A percentile compares a stretch with the other conserved stretches of the same genome.
These are phyloP conservation scores for Agriotes lineatus DNA, from an alignment of 2,888 invertebrate genomes.

Conservation along the genomic window DNA sequence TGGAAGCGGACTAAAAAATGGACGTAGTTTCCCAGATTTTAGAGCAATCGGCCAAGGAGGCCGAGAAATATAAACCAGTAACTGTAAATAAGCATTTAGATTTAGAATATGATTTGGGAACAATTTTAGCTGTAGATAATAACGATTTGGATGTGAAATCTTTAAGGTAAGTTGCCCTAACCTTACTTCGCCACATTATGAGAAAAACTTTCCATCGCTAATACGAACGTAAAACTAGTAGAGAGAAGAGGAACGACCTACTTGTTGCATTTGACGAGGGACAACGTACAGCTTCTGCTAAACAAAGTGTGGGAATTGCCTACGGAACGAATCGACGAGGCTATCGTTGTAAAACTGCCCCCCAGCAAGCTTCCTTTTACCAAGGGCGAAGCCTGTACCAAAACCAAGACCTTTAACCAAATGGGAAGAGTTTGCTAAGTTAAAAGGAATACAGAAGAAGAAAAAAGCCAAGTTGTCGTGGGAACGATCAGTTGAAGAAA, in stretches of 20 bases:
- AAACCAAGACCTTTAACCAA: constrained; percentile 88
- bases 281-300: constrained; percentile 89
- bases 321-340: constrained; percentile 87
- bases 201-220: background rate
- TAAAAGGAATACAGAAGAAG: constrained; percentile 91
- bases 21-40: constrained; percentile 81
- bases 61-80: constrained; percentile 78
- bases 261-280: constrained; percentile 79
- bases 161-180: constrained; percentile 72
- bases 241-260: constrained; percentile 72
- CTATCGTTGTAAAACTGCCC: constrained; percentile 87
- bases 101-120: constrained; percentile 86
- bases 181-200: background rate
- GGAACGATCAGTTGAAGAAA: constrained; percentile 87
- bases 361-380: constrained; percentile 79
- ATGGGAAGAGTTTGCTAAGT: constrained; percentile 96
- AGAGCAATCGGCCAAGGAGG: constrained; percentile 72
- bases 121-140: constrained; percentile 83
- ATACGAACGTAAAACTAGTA: too few species aligned
- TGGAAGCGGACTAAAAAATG: too few species aligned
- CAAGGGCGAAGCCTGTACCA: constrained; percentile 90
- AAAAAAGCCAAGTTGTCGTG: constrained; percentile 88
- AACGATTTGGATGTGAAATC: constrained; percentile 79
- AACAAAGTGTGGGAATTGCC: constrained; percentile 93
- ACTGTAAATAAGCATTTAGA: constrained; percentile 85